A percentile compares a stretch with the other conserved stretches of the same genome.
phyloP scores from a whole-genome alignment of 2,113 vertebrate species.

The Eolophus roseicapilla region DNA sequence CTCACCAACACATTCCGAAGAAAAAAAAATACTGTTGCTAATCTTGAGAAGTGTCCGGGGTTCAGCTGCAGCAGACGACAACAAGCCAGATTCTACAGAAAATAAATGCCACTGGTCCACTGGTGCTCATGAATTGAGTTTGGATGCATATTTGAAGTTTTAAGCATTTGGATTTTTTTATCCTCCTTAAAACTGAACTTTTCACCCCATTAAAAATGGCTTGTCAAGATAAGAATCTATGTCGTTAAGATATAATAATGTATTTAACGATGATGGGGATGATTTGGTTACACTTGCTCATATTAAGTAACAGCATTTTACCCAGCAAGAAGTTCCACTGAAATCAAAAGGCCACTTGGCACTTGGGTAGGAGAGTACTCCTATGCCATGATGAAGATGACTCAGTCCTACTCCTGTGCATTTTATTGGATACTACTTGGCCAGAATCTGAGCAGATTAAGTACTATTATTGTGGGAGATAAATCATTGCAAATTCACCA shows the following conservation, averaged over 20 bases:
- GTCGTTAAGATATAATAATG: background rate
- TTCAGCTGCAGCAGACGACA: background rate
- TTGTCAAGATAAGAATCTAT: background rate
- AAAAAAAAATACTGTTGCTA: background rate
- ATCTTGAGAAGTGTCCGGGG: background rate
- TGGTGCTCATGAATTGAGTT: background rate
- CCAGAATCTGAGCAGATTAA: constrained; percentile 6
- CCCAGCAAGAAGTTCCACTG: background rate
- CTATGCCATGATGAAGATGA: background rate
- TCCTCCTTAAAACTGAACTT: constrained; percentile 10
- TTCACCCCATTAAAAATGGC: background rate
- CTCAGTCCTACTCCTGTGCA: background rate
- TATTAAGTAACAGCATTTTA: background rate
- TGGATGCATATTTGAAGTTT: background rate
- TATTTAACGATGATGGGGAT: background rate
- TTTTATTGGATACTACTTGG: constrained; percentile 11
- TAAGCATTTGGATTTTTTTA: background rate
- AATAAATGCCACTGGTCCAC: background rate
- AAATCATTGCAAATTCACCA: constrained; percentile 39
- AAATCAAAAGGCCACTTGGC: constrained; percentile 11
- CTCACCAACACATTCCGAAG: background rate
- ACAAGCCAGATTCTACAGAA: background rate
- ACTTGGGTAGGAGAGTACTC: background rate
- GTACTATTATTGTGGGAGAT: constrained; percentile 21
- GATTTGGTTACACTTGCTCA: background rate